Base-by-base conservation (phyloP, 2,113 vertebrate species). In the Silurus meridionalis region DNA sequence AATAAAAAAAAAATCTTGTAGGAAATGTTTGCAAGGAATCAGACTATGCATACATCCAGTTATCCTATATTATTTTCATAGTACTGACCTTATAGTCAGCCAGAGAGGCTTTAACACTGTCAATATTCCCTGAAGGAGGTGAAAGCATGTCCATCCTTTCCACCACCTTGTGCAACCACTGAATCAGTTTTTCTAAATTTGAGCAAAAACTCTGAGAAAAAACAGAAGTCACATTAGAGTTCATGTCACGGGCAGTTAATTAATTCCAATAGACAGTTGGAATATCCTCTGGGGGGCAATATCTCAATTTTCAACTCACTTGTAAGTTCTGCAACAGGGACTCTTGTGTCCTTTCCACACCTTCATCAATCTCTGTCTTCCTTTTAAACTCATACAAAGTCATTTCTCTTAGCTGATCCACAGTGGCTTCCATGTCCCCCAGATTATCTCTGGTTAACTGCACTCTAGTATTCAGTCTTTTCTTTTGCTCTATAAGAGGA, bases 111-210 rank as follows among this genome's bases (percentile, higher is more conserved):
- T 92, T 95, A 86, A 95, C 79, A n/a, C 93, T 93, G 17, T 91
- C 86, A 0, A 96, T 66, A 0, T 93, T 94, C 0, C 89, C 88
- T 6, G 89, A 82, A 53, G 95, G 92, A 0, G 94, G 91, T 60
- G 91, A 88, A 90, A 95, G 92, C 85, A 91, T 89, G 83, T 95
- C 88, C 0, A 95, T 92, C 87, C 92, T 85, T 3, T 96, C 94
- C 0, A 91, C 94, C 0, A 96, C 81, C 0, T 50, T 63, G 85
- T 96, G 94, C 55, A 99, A 94, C 96, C 96, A 97, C 15, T 23
- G 72, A 83, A 97, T 96, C 17, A 99, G 95, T 91, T 97, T 94
- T 85, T 97, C 94, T 85, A 99, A 94, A 88, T 97, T 96, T 90
- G 92, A 93, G 91, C 96, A 97, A 87, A 99, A 99, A 19, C 91